phyloP scores from a whole-genome alignment of 2,797 vertebrate species.

The Notolepis coatsorum region DNA sequence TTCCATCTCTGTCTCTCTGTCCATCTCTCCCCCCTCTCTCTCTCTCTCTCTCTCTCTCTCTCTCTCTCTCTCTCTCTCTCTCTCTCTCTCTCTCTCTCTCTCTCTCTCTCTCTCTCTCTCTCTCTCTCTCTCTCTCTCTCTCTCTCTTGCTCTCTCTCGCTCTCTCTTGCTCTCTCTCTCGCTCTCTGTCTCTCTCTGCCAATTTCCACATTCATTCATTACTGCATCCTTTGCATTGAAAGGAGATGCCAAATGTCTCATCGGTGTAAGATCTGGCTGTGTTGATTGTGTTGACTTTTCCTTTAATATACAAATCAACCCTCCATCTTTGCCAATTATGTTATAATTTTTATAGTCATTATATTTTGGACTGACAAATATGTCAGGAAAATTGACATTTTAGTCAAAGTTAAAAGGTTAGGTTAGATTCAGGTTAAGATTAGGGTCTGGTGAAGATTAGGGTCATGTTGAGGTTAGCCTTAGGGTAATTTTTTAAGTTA shows the following conservation, averaged over 20 bases:
- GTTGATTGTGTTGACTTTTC: no score
- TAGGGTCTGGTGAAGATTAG: no score
- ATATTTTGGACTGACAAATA: no score
- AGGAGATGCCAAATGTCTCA: conserved; percentile 66
- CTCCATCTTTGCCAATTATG: no score
- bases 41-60: not conserved
- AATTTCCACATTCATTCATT: conserved; percentile 65
- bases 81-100: not conserved
- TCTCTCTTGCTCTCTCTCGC: conserved; percentile 8
- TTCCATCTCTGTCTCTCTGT: conserved; percentile 15
- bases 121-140: conserved; percentile 1
- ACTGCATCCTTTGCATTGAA: conserved; percentile 72
- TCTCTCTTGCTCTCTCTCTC: conserved; percentile 1
- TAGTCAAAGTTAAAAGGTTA: no score
- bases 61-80: conserved; percentile 1
- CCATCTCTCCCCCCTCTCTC: conserved; percentile 15
- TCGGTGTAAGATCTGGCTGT: no score
- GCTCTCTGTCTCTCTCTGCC: conserved; percentile 9
- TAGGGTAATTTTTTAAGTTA: no score
- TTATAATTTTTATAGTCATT: no score
- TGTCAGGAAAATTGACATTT: no score
- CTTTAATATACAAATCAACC: no score
- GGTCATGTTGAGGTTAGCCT: no score
- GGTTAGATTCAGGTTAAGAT: no score
- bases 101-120: not conserved